Evolutionary conservation across 2,888 invertebrate genomes (phyloP), one percentile per base, ranked within the genome.

Genomic region (Margaritifera margaritifera): DNA sequence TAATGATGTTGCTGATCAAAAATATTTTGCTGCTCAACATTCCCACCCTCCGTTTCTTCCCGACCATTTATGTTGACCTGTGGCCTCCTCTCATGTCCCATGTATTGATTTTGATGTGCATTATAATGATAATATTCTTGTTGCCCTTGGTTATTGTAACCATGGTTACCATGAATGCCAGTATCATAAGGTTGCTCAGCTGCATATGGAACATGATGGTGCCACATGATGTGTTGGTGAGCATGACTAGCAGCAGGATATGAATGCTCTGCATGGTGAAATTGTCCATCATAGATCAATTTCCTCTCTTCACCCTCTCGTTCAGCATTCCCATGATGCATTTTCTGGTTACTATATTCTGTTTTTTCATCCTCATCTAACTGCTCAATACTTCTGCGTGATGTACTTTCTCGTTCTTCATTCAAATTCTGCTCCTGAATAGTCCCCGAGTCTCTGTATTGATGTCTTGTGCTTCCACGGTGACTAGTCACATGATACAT

Each of bases 41-140:
- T 78, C 4, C 78, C 80, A 6, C 80, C 80, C 59, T 80, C 80
- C 1, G 78, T 71, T 61, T 80, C 76, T 24, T 74, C 80, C 27
- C 80, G 22, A 56, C 76, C 74, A 22, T 72, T 72, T n/a, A 76
- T 76, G 0, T 68, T 73, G 64, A 72, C 71, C 55, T 78, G 73
- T 0, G 74, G 77, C 15, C 77, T 54, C 50, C 71, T 69, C 22
- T 72, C 69, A 55, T 76, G 54, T 73, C 73, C 58, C 66, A 42
- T 42, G 42, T 42, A 42, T 42, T 76, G 76, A 71, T 73, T 68
- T 62, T 75, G 72, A 24, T 69, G 58, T n/a, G 62, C 59, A 52
- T 66, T 27, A 42, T 66, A 63, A 27, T 55, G 42, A 57, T 57
- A 55, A 52, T 58, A 68, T 25, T 52, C 68, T 42, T 42, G 42